phyloP scores from a whole-genome alignment of 2,797 vertebrate species.

The Falco biarmicus region DNA sequence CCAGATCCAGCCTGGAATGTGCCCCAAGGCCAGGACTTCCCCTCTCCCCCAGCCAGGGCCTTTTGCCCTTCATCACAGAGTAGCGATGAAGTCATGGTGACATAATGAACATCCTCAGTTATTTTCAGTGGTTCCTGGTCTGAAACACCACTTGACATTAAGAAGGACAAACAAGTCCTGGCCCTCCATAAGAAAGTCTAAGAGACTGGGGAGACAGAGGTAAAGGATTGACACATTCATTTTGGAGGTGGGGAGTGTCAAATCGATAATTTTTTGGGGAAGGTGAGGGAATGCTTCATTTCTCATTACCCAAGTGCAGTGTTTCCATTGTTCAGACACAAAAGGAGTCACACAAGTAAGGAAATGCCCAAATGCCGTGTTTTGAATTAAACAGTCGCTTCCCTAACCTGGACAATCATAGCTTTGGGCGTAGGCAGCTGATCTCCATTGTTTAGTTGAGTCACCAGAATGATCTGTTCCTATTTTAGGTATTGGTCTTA shows the following conservation, averaged over 20 bases:
- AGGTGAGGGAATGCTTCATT: neutral
- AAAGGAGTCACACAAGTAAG: neutral
- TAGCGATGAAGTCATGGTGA: neutral
- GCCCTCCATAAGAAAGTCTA: neutral
- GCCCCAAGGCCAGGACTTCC: neutral
- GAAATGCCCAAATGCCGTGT: neutral
- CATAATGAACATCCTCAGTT: neutral
- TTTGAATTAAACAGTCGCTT: neutral
- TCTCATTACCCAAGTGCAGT: neutral
- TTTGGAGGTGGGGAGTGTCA: fast-evolving
- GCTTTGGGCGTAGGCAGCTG: neutral
- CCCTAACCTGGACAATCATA: neutral
- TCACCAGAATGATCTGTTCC: neutral
- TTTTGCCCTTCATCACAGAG: neutral
- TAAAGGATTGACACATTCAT: neutral
- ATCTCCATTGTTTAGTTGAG: neutral
- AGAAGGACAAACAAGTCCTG: neutral
- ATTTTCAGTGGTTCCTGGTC: neutral
- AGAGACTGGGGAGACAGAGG: neutral
- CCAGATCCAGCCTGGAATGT: neutral
- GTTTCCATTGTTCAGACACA: neutral
- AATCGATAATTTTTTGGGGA: neutral
- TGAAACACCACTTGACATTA: neutral
- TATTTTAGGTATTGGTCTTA: neutral
- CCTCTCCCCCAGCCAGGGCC: neutral